A percentile compares a stretch with the other conserved stretches of the same genome.
phyloP scores from a whole-genome alignment of 2,797 vertebrate genomes.

The Numenius phaeopus region DNA sequence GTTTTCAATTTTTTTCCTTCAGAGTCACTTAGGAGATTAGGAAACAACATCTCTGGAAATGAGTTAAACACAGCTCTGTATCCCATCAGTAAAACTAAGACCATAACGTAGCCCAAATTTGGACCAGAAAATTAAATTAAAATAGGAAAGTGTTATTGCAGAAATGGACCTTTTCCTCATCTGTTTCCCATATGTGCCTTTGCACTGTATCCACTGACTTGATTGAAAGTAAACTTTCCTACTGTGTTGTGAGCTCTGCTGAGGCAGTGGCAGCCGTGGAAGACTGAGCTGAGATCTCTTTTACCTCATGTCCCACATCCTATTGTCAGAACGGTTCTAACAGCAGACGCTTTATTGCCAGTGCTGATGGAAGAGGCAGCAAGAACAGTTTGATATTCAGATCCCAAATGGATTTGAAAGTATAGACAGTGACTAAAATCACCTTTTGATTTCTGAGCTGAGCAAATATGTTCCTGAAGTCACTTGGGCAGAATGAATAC shows the following conservation, averaged over 20 bases:
- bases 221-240: not conserved
- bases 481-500: not conserved
- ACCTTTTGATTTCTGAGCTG: not conserved
- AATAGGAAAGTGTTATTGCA: not conserved
- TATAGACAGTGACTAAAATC: not conserved
- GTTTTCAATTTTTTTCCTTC: not conserved
- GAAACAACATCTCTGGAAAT: not conserved
- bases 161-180: not conserved
- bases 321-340: not conserved
- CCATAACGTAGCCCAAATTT: not conserved
- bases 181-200: not conserved
- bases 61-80: not conserved
- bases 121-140: not conserved
- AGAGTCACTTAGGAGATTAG: not conserved
- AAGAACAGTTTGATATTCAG: not conserved
- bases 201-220: not conserved
- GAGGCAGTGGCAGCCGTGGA: not conserved
- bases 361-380: not conserved
- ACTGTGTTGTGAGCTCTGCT: not conserved
- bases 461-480: not conserved
- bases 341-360: not conserved
- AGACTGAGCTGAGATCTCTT: not conserved
- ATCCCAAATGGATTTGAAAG: not conserved
- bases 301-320: not conserved
- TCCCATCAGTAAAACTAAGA: not conserved